Base-by-base conservation (phyloP, 2,888 invertebrate species). In the Cataglyphis livida region DNA sequence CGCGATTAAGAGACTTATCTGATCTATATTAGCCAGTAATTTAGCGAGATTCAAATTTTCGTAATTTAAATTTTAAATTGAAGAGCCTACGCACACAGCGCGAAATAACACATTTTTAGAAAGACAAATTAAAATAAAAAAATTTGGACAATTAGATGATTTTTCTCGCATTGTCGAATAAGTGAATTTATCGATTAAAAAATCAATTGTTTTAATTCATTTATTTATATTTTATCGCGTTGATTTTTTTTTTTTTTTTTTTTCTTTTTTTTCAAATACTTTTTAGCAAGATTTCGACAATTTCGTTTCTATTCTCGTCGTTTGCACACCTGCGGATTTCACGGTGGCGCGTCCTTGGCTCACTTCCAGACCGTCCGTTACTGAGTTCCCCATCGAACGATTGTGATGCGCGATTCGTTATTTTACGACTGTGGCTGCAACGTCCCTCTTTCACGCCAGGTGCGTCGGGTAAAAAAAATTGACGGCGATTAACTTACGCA, bases 281-380 rank as follows among this genome's bases (percentile, higher is more conserved):
- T 64, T 51, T 70, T 54, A 12, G 32, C 7, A n/a, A 21, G 15
- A 48, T n/a, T 74, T 59, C 18, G 54, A 57, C 32, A 79, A 51
- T 68, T 76, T 35, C 32, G 15, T n/a, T 61, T 75, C 64, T 74
- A 18, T 48, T 44, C 18, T 51, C 74, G 48, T 18, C 54, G 48
- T 61, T 61, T 41, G 83, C 57, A 66, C 76, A 82, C 64, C 78
- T 84, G 84, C 83, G 65, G 54, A 70, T 68, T 66, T 66, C 41
- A 81, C 71, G 57, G 64, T 48, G 44, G 44, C 51, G 32, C 84
- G 86, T 79, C 84, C 87, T 87, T 87, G 87, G 76, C 84, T 83
- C 75, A 84, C 78, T 87, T 88, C 82, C 81, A 66, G 66, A 61
- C 6, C 66, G 41, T 66, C 66, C 66, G 62, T 62, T 76, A 76